These are phyloP conservation scores for Patella pellucida DNA, from an alignment of 2,888 invertebrate genomes.

Conservation along the genomic window DNA sequence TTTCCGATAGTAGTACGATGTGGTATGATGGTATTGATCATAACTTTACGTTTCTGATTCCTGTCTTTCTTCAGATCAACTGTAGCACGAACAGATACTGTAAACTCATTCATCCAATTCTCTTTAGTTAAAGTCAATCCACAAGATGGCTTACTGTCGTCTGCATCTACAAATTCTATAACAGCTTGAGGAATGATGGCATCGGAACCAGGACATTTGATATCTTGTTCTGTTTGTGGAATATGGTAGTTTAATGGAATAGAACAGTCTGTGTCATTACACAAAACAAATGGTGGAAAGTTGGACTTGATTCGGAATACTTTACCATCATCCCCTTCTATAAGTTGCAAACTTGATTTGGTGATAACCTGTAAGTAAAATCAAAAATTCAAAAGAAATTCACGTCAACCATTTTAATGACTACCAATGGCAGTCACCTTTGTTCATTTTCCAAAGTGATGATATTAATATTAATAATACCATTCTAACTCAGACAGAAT, in stretches of 20 bases:
- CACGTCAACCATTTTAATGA: no score
- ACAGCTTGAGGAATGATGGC: slow-evolving; percentile 33
- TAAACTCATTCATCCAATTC: slow-evolving; percentile 40
- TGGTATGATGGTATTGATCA: slow-evolving; percentile 21
- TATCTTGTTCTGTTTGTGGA: slow-evolving; percentile 18
- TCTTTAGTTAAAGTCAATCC: slow-evolving; percentile 36
- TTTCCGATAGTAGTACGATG: background rate
- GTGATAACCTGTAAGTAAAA: slow-evolving; percentile 23
- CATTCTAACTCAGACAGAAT: no score
- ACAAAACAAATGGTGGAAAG: slow-evolving; percentile 44
- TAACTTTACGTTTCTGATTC: slow-evolving; percentile 34
- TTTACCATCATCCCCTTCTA: slow-evolving; percentile 41
- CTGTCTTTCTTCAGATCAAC: slow-evolving; percentile 46
- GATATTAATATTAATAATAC: no score
- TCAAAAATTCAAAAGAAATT: no score
- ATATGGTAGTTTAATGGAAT: slow-evolving; percentile 23
- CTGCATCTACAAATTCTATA: slow-evolving; percentile 23
- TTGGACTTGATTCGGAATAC: slow-evolving; percentile 36
- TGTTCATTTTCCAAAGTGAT: no score
- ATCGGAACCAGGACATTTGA: slow-evolving; percentile 21
- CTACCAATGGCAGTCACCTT: no score
- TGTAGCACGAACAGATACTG: slow-evolving; percentile 41
- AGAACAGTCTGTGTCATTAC: slow-evolving; percentile 26
- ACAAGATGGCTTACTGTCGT: slow-evolving; percentile 27
- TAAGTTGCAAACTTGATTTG: slow-evolving; percentile 29